These are phyloP conservation scores for Crocidura indochinensis DNA, from an alignment of 2,797 vertebrate genomes.

Conservation along the genomic window DNA sequence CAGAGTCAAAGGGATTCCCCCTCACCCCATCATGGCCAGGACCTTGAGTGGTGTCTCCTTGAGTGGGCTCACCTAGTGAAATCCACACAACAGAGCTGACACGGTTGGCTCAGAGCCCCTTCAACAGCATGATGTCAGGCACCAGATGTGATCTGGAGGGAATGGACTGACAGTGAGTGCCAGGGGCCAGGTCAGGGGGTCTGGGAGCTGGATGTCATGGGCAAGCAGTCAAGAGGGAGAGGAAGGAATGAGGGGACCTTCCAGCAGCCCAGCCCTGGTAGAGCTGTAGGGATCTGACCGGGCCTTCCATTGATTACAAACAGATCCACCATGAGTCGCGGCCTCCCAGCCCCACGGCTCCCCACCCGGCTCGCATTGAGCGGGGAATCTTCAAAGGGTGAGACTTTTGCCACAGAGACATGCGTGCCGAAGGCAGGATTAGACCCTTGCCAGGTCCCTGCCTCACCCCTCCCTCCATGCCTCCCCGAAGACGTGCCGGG, in stretches of 20 bases:
- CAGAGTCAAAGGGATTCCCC: neutral
- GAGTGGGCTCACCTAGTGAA: too few relatives aligned
- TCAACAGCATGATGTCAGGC: constrained; percentile 30
- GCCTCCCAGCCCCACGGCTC: constrained; percentile 68
- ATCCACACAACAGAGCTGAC: neutral
- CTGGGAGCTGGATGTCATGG: neutral
- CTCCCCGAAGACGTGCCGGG: constrained; percentile 54
- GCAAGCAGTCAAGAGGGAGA: neutral
- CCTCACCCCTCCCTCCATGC: constrained; percentile 65
- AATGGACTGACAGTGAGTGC: constrained; percentile 21
- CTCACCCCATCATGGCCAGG: neutral
- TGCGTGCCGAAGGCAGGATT: constrained; percentile 60
- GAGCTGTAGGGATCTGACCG: constrained; percentile 57
- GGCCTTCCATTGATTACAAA: constrained; percentile 82
- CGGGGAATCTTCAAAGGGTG: constrained; percentile 81
- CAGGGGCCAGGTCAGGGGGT: constrained; percentile 38
- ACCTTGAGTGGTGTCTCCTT: neutral
- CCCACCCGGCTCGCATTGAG: constrained; percentile 24
- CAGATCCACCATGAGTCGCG: constrained; percentile 72
- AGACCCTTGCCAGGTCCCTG: constrained; percentile 68
- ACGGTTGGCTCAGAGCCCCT: constrained; percentile 4
- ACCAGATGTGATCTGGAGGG: constrained; percentile 43
- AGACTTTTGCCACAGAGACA: constrained; percentile 78
- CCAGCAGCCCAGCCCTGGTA: constrained; percentile 42
- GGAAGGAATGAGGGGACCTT: constrained; percentile 9